A percentile compares a stretch with the other conserved stretches of the same genome.
Evolutionary conservation across 2,888 invertebrate genomes (phyloP).

Genomic region (Cantharis lateralis): DNA sequence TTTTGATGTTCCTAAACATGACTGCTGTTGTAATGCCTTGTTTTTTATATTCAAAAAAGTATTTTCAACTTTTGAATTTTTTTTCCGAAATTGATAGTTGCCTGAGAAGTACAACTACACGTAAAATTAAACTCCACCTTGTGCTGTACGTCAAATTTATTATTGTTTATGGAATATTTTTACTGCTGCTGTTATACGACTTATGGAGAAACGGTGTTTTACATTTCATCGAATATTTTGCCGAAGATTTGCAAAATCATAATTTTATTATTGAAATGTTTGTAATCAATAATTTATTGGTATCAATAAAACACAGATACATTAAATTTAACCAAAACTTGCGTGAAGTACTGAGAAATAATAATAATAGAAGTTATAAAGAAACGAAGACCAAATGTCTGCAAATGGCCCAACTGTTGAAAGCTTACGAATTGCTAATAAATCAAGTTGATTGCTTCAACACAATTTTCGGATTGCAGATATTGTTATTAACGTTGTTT

Average conservation of each 20-base stretch:
- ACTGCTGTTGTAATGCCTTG: no score
- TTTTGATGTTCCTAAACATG: no score
- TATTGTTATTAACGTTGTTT: background rate
- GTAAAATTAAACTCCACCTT: no score
- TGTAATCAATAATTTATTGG: background rate
- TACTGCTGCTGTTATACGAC: background rate
- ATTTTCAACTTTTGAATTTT: no score
- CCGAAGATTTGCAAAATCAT: background rate
- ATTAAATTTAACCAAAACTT: background rate
- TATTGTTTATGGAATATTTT: no score
- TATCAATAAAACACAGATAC: background rate
- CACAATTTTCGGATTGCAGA: background rate
- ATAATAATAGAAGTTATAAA: background rate
- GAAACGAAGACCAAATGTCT: background rate
- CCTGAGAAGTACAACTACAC: no score
- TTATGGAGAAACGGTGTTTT: no score
- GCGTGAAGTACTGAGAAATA: no score
- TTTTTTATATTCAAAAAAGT: no score
- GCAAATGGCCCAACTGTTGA: background rate
- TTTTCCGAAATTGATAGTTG: no score
- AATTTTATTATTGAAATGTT: background rate
- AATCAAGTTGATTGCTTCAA: background rate
- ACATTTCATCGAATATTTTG: no score
- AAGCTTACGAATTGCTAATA: background rate
- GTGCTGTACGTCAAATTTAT: no score